Evolutionary conservation across 2,888 invertebrate genomes (phyloP), one percentile per base, ranked within the genome.

Genomic region (Heliconius ethilla): DNA sequence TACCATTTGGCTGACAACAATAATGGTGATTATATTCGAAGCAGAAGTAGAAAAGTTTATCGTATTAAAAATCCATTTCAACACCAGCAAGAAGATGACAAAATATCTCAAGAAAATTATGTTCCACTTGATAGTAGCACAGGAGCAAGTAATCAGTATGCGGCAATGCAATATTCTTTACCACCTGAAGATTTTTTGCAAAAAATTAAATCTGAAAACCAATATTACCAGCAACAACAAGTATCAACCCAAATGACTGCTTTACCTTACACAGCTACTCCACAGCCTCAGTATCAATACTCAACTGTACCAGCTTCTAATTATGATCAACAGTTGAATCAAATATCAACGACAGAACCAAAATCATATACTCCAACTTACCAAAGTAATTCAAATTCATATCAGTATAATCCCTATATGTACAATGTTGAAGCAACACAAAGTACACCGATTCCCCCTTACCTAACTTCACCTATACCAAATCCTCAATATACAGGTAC

Each of bases 121-220:
- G 87, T 82, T 77, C 86, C 88, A 81, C 89, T 89, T 75, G 95
- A 95, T 86, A 91, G 86, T 81, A 90, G 89, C 74, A 86, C 89
- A 37, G 92, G 92, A 84, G 91, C 94, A 87, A 95, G 94, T 89
- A 94, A 93, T 87, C 94, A 94, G 87, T 93, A 94, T 89, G 88
- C 92, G 80, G 89, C 92, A 65, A 85, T 93, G 86, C 93, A 94
- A 87, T 95, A 94, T 84, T 93, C 93, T 51, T 86, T 94, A 80
- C 95, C 95, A 79, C 94, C 95, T 15, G 94, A 94, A 78, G 92
- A 93, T 65, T 95, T 94, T 79, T 85, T 95, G 62, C 93, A 93
- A 76, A 91, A 94, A 81, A 88, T 94, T 86, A 90, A 91, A 81
- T 89, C 90, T 79, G 92, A 92, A 81, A 92, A 87, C 82, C 92